Base-by-base conservation (phyloP, 2,113 vertebrate species). In the Telmatochromis sp. region DNA sequence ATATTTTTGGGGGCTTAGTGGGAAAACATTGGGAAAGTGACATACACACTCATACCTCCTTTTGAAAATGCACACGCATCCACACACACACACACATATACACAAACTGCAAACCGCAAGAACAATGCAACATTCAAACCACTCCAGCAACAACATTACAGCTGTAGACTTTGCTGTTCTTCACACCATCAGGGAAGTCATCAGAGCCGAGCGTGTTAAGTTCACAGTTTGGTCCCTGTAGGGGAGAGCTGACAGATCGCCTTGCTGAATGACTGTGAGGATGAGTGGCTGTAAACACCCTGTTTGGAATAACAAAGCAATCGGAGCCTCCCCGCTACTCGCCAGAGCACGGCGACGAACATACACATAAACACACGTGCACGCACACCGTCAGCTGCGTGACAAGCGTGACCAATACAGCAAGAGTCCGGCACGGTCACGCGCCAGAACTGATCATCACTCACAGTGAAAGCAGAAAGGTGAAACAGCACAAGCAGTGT, bases 291-390 rank as follows among this genome's bases (percentile, higher is more conserved):
- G 88, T 87, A 92, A 93, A 93, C 91, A 87, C 87, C 86, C 90
- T 81, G 89, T 90, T 95, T 90, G 92, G 90, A 94, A 95, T 94
- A 95, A 95, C 92, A 95, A 95, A 95, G 91, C 93, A 85, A 86
- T 60, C 9, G 21, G 86, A 94, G 85, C 83, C 86, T 89, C 92
- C 58, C 82, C 86, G 87, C 83, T 80, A 86, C 81, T 90, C 89
- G 75, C 84, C 86, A 47, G 80, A 65, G 87, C 83, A 91, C 8
- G 10, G 51, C n/a, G 9, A 68, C 5, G 23, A 84, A 87, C 37
- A 58, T 21, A 31, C 35, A 85, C 65, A 60, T 15, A 37, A 33
- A 80, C 6, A 50, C 21, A 57, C 35, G 13, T 35, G 28, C 81
- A 86, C 86, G 63, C 92, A 92, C 86, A 65, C 90, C 87, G 7